A percentile compares a stretch with the other conserved stretches of the same genome.
These are phyloP conservation scores for Melieria picta DNA, from an alignment of 2,888 invertebrate genomes.

Conservation along the genomic window DNA sequence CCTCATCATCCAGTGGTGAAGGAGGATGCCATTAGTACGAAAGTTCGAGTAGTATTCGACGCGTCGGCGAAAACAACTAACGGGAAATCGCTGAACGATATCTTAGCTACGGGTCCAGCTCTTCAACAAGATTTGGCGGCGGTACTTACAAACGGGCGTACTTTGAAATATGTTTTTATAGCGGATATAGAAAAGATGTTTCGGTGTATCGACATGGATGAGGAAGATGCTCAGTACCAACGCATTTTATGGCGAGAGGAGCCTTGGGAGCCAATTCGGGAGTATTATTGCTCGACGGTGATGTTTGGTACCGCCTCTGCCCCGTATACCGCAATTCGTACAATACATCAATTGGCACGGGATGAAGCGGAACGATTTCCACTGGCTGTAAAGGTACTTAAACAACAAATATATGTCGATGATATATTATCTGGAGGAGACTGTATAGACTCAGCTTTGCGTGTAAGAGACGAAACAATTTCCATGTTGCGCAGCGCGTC, in stretches of 20 bases:
- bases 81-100: conserved; percentile 28
- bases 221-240: conserved; percentile 28
- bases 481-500: background rate
- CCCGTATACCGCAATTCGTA: conserved; percentile 2
- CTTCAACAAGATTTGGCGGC: conserved; percentile 27
- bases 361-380: background rate
- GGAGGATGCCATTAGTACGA: background rate
- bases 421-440: background rate
- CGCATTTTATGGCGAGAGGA: conserved; percentile 24
- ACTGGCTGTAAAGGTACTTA: too few species aligned
- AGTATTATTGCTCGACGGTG: conserved; percentile 8
- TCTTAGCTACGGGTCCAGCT: conserved; percentile 20
- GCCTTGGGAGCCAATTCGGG: background rate
- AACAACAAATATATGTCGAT: too few species aligned
- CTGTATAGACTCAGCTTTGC: background rate
- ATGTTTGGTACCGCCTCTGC: conserved; percentile 14
- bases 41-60: too few species aligned
- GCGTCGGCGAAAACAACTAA: background rate
- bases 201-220: conserved; percentile 25
- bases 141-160: conserved; percentile 29
- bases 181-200: conserved; percentile 35
- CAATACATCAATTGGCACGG: background rate
- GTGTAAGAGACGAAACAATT: conserved; percentile 8
- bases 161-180: conserved; percentile 18
- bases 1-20: too few species aligned